Evolutionary conservation across 2,888 invertebrate species (phyloP).

Genomic region (Trichopoda pennipes): DNA sequence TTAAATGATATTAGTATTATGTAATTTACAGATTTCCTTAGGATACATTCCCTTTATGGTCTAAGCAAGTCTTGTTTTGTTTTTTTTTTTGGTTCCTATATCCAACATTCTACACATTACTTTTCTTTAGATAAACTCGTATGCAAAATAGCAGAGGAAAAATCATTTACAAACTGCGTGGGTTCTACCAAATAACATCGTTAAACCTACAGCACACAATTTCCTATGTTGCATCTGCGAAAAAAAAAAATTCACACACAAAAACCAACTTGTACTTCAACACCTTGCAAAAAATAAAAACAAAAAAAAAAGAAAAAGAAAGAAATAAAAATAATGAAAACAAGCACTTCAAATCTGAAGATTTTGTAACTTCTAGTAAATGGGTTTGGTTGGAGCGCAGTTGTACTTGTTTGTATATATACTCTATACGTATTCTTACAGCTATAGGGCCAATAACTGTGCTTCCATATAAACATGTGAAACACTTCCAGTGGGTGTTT

Average conservation of each 20-base stretch:
- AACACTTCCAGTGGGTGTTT: slow-evolving; percentile 57
- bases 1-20: too few relatives aligned
- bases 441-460: slow-evolving; percentile 42
- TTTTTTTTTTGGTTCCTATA: not conserved
- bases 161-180: slow-evolving; percentile 47
- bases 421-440: not conserved
- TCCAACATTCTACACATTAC: slow-evolving; percentile 39
- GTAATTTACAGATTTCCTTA: not conserved
- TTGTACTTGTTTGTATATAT: not conserved
- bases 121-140: slow-evolving; percentile 54
- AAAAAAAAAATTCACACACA: slow-evolving; percentile 18
- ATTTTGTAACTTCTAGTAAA: slow-evolving; percentile 55
- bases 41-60: slow-evolving; percentile 23
- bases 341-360: slow-evolving; percentile 8
- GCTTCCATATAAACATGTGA: slow-evolving; percentile 20
- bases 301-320: not conserved
- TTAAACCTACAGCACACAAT: slow-evolving; percentile 48
- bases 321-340: slow-evolving; percentile 10
- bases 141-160: slow-evolving; percentile 45
- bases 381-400: slow-evolving; percentile 29
- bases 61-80: not conserved
- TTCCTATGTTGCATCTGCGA: slow-evolving; percentile 39
- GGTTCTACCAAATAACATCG: slow-evolving; percentile 60
- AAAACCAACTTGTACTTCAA: slow-evolving; percentile 60
- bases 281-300: slow-evolving; percentile 55